A percentile compares a stretch with the other conserved stretches of the same genome.
phyloP scores from a whole-genome alignment of 2,888 invertebrate genomes.

The Ichneumoninae sp. region DNA sequence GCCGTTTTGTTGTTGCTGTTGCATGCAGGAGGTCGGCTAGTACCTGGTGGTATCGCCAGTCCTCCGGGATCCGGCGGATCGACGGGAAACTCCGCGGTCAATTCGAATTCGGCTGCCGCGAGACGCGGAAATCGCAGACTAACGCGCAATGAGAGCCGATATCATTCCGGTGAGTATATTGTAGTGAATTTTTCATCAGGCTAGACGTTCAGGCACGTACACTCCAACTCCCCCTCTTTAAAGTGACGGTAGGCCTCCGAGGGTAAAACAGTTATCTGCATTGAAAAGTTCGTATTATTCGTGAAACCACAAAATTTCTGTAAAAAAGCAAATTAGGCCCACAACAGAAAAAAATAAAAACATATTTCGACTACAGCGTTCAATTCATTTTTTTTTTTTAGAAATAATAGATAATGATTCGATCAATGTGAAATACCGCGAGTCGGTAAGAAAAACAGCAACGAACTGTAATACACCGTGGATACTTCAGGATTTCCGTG shows the following conservation, averaged over 20 bases:
- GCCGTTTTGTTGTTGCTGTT: conserved; percentile 84
- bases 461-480: neutral
- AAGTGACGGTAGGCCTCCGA: neutral
- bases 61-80: conserved; percentile 86
- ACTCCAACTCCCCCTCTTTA: neutral
- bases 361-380: neutral
- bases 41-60: conserved; percentile 82
- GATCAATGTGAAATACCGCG: neutral
- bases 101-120: conserved; percentile 83
- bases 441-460: neutral
- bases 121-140: conserved; percentile 94
- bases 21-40: conserved; percentile 84
- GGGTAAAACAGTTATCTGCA: neutral
- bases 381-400: no score
- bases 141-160: conserved; percentile 97
- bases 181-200: conserved; percentile 14
- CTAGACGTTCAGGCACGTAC: conserved; percentile 4
- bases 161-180: conserved; percentile 94
- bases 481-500: neutral
- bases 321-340: neutral
- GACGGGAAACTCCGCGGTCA: conserved; percentile 77
- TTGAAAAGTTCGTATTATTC: neutral
- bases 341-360: neutral
- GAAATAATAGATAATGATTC: neutral
- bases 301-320: neutral